Evolutionary conservation across 2,888 invertebrate species (phyloP).

Genomic region (Machimus rusticus): DNA sequence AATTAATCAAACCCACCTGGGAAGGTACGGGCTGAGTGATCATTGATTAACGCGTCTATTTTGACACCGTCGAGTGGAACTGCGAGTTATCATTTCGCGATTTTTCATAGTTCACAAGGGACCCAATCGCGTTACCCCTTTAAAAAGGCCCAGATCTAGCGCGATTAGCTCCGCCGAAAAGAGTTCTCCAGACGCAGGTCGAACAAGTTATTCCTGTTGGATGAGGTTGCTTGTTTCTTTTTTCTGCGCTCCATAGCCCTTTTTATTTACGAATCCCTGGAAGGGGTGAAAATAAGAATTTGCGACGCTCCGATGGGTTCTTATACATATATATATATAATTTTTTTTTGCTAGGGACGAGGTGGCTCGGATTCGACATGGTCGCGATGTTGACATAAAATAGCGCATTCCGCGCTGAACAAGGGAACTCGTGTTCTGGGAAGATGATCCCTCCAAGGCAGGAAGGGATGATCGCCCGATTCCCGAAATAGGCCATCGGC

Average conservation of each 20-base stretch:
- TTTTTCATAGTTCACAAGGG: conserved; percentile 27
- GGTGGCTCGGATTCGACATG: background rate
- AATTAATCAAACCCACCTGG: conserved; percentile 22
- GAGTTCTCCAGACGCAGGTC: background rate
- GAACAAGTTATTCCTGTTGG: conserved; percentile 39
- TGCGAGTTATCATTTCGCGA: conserved; percentile 28
- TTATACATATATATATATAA: too few relatives aligned
- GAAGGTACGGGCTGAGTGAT: background rate
- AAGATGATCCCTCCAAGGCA: background rate
- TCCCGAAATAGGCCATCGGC: background rate
- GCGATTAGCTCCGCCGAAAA: conserved; percentile 13
- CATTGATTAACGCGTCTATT: conserved; percentile 35
- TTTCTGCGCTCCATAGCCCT: background rate
- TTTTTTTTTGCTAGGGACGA: background rate
- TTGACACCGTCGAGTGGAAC: conserved; percentile 39
- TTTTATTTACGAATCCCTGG: background rate
- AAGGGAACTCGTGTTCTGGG: background rate
- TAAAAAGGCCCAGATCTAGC: background rate
- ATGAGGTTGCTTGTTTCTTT: background rate
- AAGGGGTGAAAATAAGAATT: conserved; percentile 19
- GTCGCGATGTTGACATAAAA: conserved; percentile 33
- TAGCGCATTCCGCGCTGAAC: background rate
- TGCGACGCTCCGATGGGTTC: conserved; percentile 4
- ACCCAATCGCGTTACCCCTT: background rate
- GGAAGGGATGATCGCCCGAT: background rate